Evolutionary conservation across 2,797 vertebrate species (phyloP), one percentile per base, ranked within the genome.

Genomic region (Macroramphosus scolopax): DNA sequence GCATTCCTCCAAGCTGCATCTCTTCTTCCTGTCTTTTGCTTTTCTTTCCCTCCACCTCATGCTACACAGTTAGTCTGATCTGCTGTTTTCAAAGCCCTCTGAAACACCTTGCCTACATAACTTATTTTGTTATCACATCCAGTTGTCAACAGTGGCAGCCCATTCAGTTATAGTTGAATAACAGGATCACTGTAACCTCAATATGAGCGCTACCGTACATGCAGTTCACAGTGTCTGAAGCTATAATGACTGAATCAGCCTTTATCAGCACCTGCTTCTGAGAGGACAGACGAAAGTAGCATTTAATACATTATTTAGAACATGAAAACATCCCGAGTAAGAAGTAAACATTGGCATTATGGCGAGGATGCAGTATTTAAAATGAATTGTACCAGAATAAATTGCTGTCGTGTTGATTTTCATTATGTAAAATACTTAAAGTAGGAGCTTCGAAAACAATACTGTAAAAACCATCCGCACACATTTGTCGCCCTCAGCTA

Each of bases 61-160:
- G 29, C 46, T 50, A 17, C 63, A 61, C 50, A 69, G 20, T 40
- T 28, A 38, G 24, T 57, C 51, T 65, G 46, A 72, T 22, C 20
- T 3, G 20, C 20, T 22, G 20, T n/a, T n/a, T n/a, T n/a, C n/a
- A n/a, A n/a, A n/a, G n/a, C n/a, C n/a, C n/a, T n/a, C n/a, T n/a
- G 20, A 22, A 6, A 22, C 3, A 22, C 20, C 3, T 22, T 22
- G 20, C 20, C 20, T 22, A 24, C 31, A 13, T 12, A 33, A 17
- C 39, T 42, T 56, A 9, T 35, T 17, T 29, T 58, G 18, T 35
- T 51, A 38, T 44, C 34, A 36, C 28, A 47, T 55, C 52, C 51
- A 48, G 34, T 35, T 18, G 24, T 47, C n/a, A 44, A n/a, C 32
- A 26, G 14, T 31, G 22, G n/a, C n/a, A n/a, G n/a, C n/a, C 18